phyloP scores from a whole-genome alignment of 2,888 invertebrate species.

The Papilio elwesi region DNA sequence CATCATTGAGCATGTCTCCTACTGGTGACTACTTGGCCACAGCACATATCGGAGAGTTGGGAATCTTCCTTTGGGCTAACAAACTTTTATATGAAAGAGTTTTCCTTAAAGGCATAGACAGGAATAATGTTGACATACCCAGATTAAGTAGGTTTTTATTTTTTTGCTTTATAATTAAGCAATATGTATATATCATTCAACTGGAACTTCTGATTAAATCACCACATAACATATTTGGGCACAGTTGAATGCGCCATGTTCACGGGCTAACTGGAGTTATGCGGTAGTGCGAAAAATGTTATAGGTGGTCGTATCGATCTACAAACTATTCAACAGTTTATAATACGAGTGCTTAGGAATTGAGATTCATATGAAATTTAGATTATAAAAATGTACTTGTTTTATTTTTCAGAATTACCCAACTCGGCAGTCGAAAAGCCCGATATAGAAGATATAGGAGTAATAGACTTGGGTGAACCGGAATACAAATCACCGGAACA shows the following conservation, averaged over 20 bases:
- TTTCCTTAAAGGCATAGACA: slow-evolving; percentile 89
- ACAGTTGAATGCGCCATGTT: too few relatives aligned
- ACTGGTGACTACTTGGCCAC: slow-evolving; percentile 96
- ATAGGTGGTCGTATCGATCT: too few relatives aligned
- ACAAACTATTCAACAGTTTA: too few relatives aligned
- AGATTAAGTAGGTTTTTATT: slow-evolving; percentile 66
- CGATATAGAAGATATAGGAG: slow-evolving; percentile 72
- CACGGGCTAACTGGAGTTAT: too few relatives aligned
- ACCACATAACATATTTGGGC: too few relatives aligned
- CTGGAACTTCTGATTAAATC: too few relatives aligned
- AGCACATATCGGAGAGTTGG: slow-evolving; percentile 93
- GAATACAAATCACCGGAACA: slow-evolving; percentile 90
- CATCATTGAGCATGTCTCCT: slow-evolving; percentile 94
- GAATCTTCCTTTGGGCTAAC: slow-evolving; percentile 97
- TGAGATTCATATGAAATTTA: too few relatives aligned
- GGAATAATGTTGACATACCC: slow-evolving; percentile 68
- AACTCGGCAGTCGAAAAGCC: slow-evolving; percentile 77
- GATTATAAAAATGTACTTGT: background rate
- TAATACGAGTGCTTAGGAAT: too few relatives aligned
- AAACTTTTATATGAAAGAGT: slow-evolving; percentile 92
- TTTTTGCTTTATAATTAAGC: slow-evolving; percentile 48
- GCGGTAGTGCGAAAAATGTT: too few relatives aligned
- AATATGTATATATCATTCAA: too few relatives aligned
- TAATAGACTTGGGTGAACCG: slow-evolving; percentile 73
- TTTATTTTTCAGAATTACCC: slow-evolving; percentile 71